These are phyloP conservation scores for Chloropsis cyanopogon DNA, from an alignment of 2,113 vertebrate species.

Conservation along the genomic window DNA sequence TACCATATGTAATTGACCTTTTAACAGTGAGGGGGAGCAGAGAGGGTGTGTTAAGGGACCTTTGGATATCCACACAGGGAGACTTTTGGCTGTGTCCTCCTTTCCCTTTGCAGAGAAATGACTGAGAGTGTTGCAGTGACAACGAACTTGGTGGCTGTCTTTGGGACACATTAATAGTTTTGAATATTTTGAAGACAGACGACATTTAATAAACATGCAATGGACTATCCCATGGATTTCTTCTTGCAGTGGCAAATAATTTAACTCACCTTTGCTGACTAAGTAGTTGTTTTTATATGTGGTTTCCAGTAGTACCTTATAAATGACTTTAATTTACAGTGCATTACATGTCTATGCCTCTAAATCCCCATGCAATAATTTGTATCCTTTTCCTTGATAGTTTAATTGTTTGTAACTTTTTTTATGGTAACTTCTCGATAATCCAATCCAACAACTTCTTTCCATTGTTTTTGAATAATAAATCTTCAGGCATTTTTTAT, in stretches of 20 bases:
- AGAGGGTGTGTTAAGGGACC: background rate
- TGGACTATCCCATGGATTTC: constrained; percentile 5
- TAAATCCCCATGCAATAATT: constrained; percentile 76
- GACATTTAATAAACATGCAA: background rate
- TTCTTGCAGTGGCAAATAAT: constrained; percentile 30
- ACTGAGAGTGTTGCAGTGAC: background rate
- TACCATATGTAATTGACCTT: background rate
- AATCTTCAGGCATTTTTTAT: background rate
- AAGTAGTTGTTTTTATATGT: constrained; percentile 18
- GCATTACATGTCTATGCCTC: constrained; percentile 72
- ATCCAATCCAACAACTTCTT: background rate
- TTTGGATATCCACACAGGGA: rapidly evolving
- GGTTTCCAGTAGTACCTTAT: constrained; percentile 74
- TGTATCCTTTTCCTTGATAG: constrained; percentile 59
- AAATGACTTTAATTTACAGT: constrained; percentile 93
- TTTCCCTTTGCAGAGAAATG: background rate
- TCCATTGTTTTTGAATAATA: background rate
- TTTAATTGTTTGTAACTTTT: constrained; percentile 79
- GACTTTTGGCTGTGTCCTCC: background rate
- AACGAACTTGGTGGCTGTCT: background rate
- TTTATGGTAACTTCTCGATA: background rate
- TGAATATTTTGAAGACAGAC: background rate
- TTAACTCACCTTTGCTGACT: constrained; percentile 61
- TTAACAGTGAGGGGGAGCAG: background rate
- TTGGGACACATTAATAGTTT: background rate